Base-by-base conservation (phyloP, 2,797 vertebrate genomes). In the Melanogrammus aeglefinus region DNA sequence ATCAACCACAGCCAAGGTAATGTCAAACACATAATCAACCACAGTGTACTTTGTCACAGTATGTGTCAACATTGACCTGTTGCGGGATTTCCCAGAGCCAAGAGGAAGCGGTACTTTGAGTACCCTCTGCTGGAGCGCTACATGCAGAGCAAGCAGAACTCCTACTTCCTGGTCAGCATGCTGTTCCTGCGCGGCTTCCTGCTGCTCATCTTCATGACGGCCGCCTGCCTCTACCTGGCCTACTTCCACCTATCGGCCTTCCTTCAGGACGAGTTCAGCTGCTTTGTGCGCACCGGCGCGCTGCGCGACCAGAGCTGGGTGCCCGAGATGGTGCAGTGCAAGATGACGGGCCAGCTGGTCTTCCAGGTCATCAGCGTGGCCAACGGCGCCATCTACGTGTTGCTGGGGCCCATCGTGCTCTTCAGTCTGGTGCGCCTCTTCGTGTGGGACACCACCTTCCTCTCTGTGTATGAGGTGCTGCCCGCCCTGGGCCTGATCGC, bases 51-150 rank as follows among this genome's bases (percentile, higher is more conserved):
- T 8, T 63, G 57, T 63, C 57, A 63, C 57, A 24, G 6, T 8
- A 63, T 24, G 47, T 51, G 16, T 6, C 5, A 18, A 51, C 70
- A 18, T 72, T 72, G 70, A 72, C 29, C 80, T 44, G 24, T 82
- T 76, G 10, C 89, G 74, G 13, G 35, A 6, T 36, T 74, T 76
- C 82, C 24, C 88, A 94, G 93, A 82, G 93, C 97, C 75, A 97
- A 97, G 80, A 94, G 75, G 85, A 97, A 97, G 87, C 92, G 96
- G 2, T 99, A 98, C 86, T 99, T 99, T 41, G 97, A 99, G 88
- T 99, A 98, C 87, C 97, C 98, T 0, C 88, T 99, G 73, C 94
- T 99, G 90, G 97, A 98, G 92, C 93, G 95, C 86, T 99, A 99
- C 91, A 92, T 99, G 91, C 90, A 92, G 66, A 96, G 96, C 92